Percentiles rank a stretch among this genome's conserved stretches.
These are phyloP conservation scores for Indicator indicator DNA, from an alignment of 2,113 vertebrate genomes.

Conservation along the genomic window DNA sequence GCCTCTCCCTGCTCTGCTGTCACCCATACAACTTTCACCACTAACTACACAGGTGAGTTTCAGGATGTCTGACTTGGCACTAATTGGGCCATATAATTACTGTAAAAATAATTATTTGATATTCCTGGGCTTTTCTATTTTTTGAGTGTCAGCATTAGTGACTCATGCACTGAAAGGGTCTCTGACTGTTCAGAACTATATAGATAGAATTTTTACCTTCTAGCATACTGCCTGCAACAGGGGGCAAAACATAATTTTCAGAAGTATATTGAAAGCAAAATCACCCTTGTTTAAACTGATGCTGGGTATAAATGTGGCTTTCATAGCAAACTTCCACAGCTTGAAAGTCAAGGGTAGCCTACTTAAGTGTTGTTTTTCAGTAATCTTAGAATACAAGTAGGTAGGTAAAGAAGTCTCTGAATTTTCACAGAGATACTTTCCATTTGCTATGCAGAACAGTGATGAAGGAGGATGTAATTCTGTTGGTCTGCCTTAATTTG, in stretches of 20 bases:
- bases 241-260: background rate
- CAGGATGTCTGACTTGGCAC: background rate
- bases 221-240: background rate
- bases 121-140: background rate
- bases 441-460: background rate
- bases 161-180: background rate
- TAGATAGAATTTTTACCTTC: background rate
- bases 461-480: background rate
- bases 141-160: background rate
- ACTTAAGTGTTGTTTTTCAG: background rate
- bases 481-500: background rate
- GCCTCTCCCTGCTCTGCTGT: slow-evolving; percentile 84
- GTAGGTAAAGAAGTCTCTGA: background rate
- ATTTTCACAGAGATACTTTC: background rate
- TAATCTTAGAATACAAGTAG: background rate
- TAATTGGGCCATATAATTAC: background rate
- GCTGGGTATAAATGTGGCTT: background rate
- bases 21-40: slow-evolving; percentile 80
- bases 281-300: background rate
- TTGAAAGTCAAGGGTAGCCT: background rate
- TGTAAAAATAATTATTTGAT: background rate
- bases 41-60: slow-evolving; percentile 64
- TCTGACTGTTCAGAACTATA: background rate
- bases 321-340: background rate
- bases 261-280: background rate